phyloP scores from a whole-genome alignment of 30 jellyfish, hydroid and myxozoan genomes.

The Sanderia malayensis region DNA sequence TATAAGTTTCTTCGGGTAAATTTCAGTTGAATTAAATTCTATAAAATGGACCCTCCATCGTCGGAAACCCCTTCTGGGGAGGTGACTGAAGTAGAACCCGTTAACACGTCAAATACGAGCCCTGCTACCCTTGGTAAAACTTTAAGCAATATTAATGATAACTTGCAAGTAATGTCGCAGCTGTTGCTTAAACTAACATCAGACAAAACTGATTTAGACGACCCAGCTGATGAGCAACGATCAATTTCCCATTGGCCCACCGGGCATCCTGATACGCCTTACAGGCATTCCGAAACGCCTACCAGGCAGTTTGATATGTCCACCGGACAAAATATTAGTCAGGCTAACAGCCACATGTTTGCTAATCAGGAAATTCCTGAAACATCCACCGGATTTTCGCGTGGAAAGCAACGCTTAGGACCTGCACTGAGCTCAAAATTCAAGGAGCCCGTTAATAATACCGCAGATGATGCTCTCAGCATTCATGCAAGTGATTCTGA shows the following conservation, averaged over 20 bases:
- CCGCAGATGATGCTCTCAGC: neutral
- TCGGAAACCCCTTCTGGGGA: neutral
- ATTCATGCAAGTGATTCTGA: neutral
- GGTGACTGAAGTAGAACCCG: neutral
- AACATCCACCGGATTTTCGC: neutral
- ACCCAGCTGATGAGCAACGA: neutral
- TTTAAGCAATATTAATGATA: no score
- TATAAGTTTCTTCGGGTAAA: neutral
- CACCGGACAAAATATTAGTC: neutral
- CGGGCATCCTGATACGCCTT: neutral
- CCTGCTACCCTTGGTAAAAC: no score
- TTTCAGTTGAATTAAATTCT: no score
- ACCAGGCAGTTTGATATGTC: neutral
- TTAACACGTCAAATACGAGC: neutral
- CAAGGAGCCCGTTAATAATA: neutral
- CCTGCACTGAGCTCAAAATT: neutral
- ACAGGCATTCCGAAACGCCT: slow-evolving; percentile 4
- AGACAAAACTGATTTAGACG: neutral
- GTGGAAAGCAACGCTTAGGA: neutral
- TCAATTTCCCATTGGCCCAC: neutral
- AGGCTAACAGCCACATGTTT: neutral
- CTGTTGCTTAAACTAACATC: neutral
- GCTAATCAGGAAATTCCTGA: neutral
- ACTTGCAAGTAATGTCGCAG: neutral
- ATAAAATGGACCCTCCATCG: neutral